phyloP scores from a whole-genome alignment of 2,797 vertebrate species.

The Danio choprae region DNA sequence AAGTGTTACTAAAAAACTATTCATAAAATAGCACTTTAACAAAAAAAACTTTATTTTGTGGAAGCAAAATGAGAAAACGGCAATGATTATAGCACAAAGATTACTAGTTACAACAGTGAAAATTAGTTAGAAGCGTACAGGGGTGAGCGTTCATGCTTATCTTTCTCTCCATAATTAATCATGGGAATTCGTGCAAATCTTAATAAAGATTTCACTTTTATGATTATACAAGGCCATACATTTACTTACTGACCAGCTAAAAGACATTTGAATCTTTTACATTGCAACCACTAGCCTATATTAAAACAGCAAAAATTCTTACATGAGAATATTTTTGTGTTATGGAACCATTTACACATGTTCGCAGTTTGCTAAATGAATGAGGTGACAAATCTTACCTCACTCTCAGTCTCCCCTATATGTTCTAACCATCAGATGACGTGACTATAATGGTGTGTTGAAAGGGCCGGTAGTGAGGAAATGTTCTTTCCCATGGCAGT shows the following conservation, averaged over 20 bases:
- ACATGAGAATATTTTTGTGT: not conserved
- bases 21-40: too few relatives aligned
- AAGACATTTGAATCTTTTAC: not conserved
- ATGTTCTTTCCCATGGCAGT: slow-evolving; percentile 66
- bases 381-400: not conserved
- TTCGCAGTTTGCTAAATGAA: not conserved
- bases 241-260: not conserved
- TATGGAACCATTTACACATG: too few relatives aligned
- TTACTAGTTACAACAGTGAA: too few relatives aligned
- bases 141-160: too few relatives aligned
- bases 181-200: too few relatives aligned
- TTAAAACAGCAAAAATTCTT: not conserved
- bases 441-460: slow-evolving; percentile 9
- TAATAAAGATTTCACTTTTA: not conserved
- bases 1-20: too few relatives aligned
- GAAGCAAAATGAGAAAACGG: too few relatives aligned
- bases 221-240: not conserved
- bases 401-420: not conserved
- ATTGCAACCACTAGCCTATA: not conserved
- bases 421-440: not conserved
- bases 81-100: too few relatives aligned
- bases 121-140: too few relatives aligned
- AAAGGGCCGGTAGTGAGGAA: slow-evolving; percentile 59
- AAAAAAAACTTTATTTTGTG: too few relatives aligned
- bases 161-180: too few relatives aligned